These are phyloP conservation scores for Vipera latastei DNA, from an alignment of 2,797 vertebrate species.

Conservation along the genomic window DNA sequence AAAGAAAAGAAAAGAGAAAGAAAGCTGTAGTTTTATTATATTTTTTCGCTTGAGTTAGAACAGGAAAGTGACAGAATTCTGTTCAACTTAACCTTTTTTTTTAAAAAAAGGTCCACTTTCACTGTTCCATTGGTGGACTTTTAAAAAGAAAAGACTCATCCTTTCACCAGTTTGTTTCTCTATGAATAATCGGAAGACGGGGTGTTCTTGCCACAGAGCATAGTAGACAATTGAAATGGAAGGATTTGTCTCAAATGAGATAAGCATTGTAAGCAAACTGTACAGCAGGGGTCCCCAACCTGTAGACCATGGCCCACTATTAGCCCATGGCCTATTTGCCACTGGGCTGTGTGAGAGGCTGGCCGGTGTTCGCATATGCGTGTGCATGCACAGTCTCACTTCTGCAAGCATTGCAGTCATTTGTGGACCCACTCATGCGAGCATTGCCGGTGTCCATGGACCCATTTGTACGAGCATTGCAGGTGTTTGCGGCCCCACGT, in stretches of 20 bases:
- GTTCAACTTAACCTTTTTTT: background rate
- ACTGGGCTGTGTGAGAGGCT: too few relatives aligned
- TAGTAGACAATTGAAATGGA: background rate
- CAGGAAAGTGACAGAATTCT: background rate
- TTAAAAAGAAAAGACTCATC: background rate
- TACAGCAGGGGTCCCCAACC: too few relatives aligned
- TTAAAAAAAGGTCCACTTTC: background rate
- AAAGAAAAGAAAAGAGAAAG: fast-evolving
- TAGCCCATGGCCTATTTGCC: too few relatives aligned
- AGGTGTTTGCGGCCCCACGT: too few relatives aligned
- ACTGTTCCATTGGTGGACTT: background rate
- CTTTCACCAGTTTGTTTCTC: background rate
- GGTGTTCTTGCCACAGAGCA: background rate
- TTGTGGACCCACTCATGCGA: too few relatives aligned
- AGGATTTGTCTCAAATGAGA: background rate
- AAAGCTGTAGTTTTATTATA: background rate
- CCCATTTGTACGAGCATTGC: too few relatives aligned
- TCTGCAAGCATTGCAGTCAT: too few relatives aligned
- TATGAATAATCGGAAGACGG: background rate
- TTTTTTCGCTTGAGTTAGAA: background rate
- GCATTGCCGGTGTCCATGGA: too few relatives aligned
- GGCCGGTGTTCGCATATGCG: too few relatives aligned
- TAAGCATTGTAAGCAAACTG: background rate
- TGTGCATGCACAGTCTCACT: too few relatives aligned
- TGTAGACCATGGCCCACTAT: too few relatives aligned